Percentiles rank a stretch among this genome's conserved stretches.
Conservation (phyloP, 2,888 invertebrate genomes). For the Pterobdella sp. region DNA sequence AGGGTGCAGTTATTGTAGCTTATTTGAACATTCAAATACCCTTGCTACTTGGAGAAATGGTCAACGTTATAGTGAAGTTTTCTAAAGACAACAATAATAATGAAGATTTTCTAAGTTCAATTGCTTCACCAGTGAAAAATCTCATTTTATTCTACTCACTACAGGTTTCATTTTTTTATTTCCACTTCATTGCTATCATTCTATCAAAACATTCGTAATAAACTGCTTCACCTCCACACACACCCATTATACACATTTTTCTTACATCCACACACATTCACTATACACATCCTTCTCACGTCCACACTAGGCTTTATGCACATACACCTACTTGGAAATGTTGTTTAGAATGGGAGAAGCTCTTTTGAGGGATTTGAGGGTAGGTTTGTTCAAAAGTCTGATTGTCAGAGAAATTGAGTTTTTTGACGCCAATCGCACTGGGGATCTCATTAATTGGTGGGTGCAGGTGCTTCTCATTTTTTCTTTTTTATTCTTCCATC, state of each 20-base stretch:
- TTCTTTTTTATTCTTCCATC: not conserved
- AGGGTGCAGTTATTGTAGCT: slow-evolving; percentile 81
- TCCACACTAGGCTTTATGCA: slow-evolving; percentile 64
- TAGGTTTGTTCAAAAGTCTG: slow-evolving; percentile 72
- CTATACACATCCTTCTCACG: not conserved
- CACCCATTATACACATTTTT: no score
- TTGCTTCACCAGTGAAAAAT: slow-evolving; percentile 61
- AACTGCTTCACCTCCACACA: no score
- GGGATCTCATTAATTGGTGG: slow-evolving; percentile 79
- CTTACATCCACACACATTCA: no score
- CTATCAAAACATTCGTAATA: no score
- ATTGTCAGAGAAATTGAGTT: slow-evolving; percentile 79
- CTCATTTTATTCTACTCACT: slow-evolving; percentile 64
- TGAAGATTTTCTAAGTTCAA: slow-evolving; percentile 41
- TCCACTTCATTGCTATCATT: not conserved
- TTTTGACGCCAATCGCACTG: slow-evolving; percentile 81
- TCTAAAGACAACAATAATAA: slow-evolving; percentile 35
- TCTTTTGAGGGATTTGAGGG: slow-evolving; percentile 71
- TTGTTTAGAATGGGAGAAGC: slow-evolving; percentile 80
- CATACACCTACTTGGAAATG: slow-evolving; percentile 79
- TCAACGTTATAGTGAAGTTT: slow-evolving; percentile 65
- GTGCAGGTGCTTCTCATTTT: not conserved
- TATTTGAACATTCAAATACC: slow-evolving; percentile 82
- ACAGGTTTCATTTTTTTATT: slow-evolving; percentile 58
- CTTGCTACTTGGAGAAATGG: slow-evolving; percentile 69